Evolutionary conservation across 2,113 vertebrate genomes (phyloP), one percentile per base, ranked within the genome.

Genomic region (Boleophthalmus pectinirostris): DNA sequence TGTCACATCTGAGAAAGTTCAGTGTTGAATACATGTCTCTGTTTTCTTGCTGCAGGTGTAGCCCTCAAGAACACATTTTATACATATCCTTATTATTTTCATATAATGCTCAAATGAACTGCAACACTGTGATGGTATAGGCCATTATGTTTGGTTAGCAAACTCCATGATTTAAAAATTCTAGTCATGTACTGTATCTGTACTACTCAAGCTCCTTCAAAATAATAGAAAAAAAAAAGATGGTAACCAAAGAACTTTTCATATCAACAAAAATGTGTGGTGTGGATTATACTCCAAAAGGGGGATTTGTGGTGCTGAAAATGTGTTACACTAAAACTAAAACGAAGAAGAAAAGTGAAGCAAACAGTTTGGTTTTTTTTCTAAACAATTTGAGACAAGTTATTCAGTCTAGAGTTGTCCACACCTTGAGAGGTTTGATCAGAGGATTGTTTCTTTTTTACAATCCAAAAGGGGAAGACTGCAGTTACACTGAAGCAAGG

Each of bases 1-100:
- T 74, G 72, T 71, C 78, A 87, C 77, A 82, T 81, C 81, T 68
- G 80, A 78, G 74, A 61, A 51, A 78, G 79, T 79, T 79, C 77
- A 80, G 71, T 78, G 73, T 87, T 24, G 0, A 24, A 66, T 72
- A 77, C 72, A 75, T 80, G 73, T 77, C 73, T 75, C 66, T 79
- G 64, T 77, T 73, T 67, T 75, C 72, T 75, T 78, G 77, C 73
- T 82, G 85, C 75, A 56, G 85, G 67, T 74, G 46, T 63, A 72
- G 58, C 66, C 61, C 71, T 63, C 73, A 53, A 69, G 76, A 80
- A 69, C 72, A 15, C 45, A 60, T 67, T 69, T 18, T 73, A 81
- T 75, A 80, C 75, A 74, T 70, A 72, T 46, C 66, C 70, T 20
- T 51, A 33, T 57, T 14, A 24, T 9, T 23, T 33, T 4, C 11